Conservation (phyloP, 2,797 vertebrate genomes). For the Thamnophis elegans region DNA sequence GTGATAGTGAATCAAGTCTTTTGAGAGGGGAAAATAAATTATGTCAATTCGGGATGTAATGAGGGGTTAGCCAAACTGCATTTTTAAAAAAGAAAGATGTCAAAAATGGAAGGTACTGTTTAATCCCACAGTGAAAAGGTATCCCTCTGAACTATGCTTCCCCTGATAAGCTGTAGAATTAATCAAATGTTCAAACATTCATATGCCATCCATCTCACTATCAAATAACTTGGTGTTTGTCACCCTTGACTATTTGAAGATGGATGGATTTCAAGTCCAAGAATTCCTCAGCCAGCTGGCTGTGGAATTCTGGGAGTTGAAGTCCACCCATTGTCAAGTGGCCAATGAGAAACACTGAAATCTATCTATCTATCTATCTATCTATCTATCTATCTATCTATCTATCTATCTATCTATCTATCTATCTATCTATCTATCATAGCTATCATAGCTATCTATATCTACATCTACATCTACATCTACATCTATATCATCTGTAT, state of each 20-base stretch:
- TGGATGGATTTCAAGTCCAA: background rate
- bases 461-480: too few relatives aligned
- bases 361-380: too few relatives aligned
- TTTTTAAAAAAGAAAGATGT: background rate
- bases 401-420: too few relatives aligned
- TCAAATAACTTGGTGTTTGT: background rate
- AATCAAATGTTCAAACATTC: background rate
- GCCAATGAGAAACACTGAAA: background rate
- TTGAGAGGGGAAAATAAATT: slow-evolving; percentile 10
- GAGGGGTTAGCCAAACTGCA: background rate
- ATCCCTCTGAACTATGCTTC: background rate
- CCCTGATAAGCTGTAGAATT: slow-evolving; percentile 5
- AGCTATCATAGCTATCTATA: too few relatives aligned
- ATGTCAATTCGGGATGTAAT: background rate
- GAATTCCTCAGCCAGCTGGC: background rate
- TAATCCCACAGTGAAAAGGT: slow-evolving; percentile 7
- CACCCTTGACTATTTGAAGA: background rate
- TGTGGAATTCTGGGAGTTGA: background rate
- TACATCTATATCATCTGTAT: too few relatives aligned
- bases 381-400: too few relatives aligned
- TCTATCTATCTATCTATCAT: too few relatives aligned
- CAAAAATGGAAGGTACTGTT: background rate
- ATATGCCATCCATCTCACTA: background rate
- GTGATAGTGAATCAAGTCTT: background rate
- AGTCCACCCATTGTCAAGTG: background rate